A percentile compares a stretch with the other conserved stretches of the same genome.
Evolutionary conservation across 2,888 invertebrate species (phyloP).

Genomic region (Blomia tropicalis): DNA sequence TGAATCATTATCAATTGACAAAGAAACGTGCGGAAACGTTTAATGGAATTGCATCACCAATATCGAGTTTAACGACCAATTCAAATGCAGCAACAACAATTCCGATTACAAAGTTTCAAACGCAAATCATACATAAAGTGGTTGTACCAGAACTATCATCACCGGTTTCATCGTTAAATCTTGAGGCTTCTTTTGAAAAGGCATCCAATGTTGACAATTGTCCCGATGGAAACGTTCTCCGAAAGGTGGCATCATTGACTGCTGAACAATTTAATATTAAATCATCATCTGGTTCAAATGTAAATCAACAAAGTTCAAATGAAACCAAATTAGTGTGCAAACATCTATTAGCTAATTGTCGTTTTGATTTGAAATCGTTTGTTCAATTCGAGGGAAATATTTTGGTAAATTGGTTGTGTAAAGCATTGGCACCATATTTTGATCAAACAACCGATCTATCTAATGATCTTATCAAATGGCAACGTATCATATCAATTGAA

Average conservation of each 20-base stretch:
- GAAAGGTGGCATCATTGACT: slow-evolving; percentile 68
- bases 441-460: not conserved
- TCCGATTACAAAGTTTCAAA: not conserved
- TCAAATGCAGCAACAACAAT: not conserved
- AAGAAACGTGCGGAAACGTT: not conserved
- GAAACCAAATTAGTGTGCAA: slow-evolving; percentile 45
- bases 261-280: slow-evolving; percentile 43
- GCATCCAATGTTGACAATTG: not conserved
- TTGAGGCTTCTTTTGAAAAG: not conserved
- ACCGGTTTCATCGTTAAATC: not conserved
- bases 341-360: slow-evolving; percentile 53
- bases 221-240: slow-evolving; percentile 46
- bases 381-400: slow-evolving; percentile 65
- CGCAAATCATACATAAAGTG: not conserved
- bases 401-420: not conserved
- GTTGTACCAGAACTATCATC: slow-evolving; percentile 4
- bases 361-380: slow-evolving; percentile 65
- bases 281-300: slow-evolving; percentile 49
- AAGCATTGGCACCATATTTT: not conserved
- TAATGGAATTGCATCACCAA: not conserved
- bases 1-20: not conserved
- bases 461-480: not conserved
- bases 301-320: slow-evolving; percentile 31
- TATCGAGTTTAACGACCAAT: not conserved
- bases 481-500: not conserved